A percentile compares a stretch with the other conserved stretches of the same genome.
These are phyloP conservation scores for Carterocephalus palaemon DNA, from an alignment of 2,888 invertebrate species.

Conservation along the genomic window DNA sequence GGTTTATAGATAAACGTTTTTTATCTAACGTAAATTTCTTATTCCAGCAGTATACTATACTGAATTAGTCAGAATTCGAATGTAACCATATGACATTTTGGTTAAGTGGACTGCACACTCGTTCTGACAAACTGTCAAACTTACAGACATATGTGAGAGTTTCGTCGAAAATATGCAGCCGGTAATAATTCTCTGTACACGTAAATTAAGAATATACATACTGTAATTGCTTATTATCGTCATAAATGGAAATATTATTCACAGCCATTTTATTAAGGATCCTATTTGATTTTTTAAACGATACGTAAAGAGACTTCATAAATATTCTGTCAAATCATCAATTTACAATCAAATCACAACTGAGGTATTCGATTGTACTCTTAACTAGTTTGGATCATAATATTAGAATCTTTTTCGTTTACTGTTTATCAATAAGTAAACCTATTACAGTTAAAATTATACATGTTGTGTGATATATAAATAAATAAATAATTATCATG, in stretches of 20 bases:
- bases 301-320: too few relatives aligned
- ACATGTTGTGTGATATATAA: too few relatives aligned
- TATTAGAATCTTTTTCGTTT: too few relatives aligned
- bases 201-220: slow-evolving; percentile 13
- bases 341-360: too few relatives aligned
- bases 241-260: slow-evolving; percentile 20
- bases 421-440: too few relatives aligned
- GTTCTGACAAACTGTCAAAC: neutral
- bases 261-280: slow-evolving; percentile 21
- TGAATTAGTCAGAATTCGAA: slow-evolving; percentile 1
- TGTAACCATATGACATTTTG: slow-evolving; percentile 5
- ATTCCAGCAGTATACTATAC: neutral
- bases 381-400: too few relatives aligned
- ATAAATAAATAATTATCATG: too few relatives aligned
- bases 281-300: slow-evolving; percentile 8
- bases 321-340: too few relatives aligned
- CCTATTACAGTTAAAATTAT: too few relatives aligned
- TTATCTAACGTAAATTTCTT: slow-evolving; percentile 7
- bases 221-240: slow-evolving; percentile 13
- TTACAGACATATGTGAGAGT: neutral
- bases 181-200: slow-evolving; percentile 7
- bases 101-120: slow-evolving; percentile 5
- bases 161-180: neutral
- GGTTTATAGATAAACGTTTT: slow-evolving; percentile 1
- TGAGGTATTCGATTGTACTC: too few relatives aligned